Conservation (phyloP, 1,140 invertebrate species). For the Eubasilissa regina region DNA sequence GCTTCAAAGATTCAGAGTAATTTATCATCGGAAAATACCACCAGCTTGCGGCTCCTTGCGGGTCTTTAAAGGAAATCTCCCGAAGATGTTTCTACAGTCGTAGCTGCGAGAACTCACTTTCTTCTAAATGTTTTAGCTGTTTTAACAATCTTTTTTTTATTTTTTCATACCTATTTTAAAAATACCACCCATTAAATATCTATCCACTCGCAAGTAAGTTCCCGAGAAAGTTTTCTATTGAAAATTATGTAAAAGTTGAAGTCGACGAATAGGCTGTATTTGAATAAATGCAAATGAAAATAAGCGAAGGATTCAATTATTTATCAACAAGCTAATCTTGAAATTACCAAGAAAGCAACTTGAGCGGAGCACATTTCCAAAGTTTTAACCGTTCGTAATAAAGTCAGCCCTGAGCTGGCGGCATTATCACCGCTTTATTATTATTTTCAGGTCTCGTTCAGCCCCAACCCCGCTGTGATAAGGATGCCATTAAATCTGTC, state of each 20-base stretch:
- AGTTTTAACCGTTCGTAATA: conserved; percentile 46
- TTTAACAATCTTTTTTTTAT: too few relatives aligned
- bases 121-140: neutral
- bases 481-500: conserved; percentile 56
- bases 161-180: too few relatives aligned
- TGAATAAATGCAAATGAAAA: conserved; percentile 10
- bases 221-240: too few relatives aligned
- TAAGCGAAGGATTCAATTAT: conserved; percentile 14
- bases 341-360: conserved; percentile 42
- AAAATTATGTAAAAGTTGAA: too few relatives aligned
- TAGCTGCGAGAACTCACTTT: neutral
- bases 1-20: conserved; percentile 51
- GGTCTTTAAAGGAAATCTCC: conserved; percentile 34
- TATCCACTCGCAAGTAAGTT: too few relatives aligned
- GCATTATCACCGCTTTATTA: conserved; percentile 55
- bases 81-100: conserved; percentile 25
- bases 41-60: conserved; percentile 42
- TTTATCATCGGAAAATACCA: conserved; percentile 55
- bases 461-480: conserved; percentile 45
- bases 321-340: conserved; percentile 40
- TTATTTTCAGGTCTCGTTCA: conserved; percentile 59
- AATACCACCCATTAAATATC: too few relatives aligned
- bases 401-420: conserved; percentile 37
- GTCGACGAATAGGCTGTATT: neutral
- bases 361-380: conserved; percentile 47